Evolutionary conservation across 2,888 invertebrate species (phyloP), one percentile per base, ranked within the genome.

Genomic region (Calameuta filiformis): DNA sequence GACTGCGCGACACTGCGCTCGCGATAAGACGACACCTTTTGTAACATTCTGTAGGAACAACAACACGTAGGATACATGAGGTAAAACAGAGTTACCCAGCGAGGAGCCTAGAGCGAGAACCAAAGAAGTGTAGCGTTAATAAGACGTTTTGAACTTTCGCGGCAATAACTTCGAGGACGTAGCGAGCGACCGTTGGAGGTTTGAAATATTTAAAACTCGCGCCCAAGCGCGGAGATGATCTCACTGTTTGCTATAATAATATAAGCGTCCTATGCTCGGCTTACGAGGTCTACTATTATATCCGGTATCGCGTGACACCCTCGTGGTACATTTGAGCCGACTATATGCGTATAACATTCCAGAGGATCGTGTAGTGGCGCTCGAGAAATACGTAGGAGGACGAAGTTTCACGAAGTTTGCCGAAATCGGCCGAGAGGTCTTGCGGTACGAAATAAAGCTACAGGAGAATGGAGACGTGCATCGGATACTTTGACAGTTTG

Each of bases 141-240:
- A 33, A 71, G 33, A 1, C 71, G 23, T 71, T 15, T 23, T 9
- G 12, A 71, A 12, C 1, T 71, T 31, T 34, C 71, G 1, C 71
- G 71, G 31, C 12, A 31, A 31, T 31, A 31, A 31, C 34, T 23
- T 15, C n/a, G n/a, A n/a, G 35, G 1, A 30, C 30, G 23, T 23
- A 56, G 35, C 35, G 12, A 11, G 3, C 34, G 23, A 74, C 33
- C 37, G 74, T 35, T 30, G 1, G 15, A 30, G 4, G 0, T 34
- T 30, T 37, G 74, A 30, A 34, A 74, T 35, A 74, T 74, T 35
- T 35, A 34, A 74, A 74, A 74, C 23, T 34, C 34, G 12, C 56
- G 34, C 30, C 74, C 74, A 34, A 30, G 23, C 37, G n/a, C 30
- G 30, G 35, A 74, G 74, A 74, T 74, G 74, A 74, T 74, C 74